A percentile compares a stretch with the other conserved stretches of the same genome.
Conservation (phyloP, 2,888 invertebrate genomes). For the Ariolimax columbianus region DNA sequence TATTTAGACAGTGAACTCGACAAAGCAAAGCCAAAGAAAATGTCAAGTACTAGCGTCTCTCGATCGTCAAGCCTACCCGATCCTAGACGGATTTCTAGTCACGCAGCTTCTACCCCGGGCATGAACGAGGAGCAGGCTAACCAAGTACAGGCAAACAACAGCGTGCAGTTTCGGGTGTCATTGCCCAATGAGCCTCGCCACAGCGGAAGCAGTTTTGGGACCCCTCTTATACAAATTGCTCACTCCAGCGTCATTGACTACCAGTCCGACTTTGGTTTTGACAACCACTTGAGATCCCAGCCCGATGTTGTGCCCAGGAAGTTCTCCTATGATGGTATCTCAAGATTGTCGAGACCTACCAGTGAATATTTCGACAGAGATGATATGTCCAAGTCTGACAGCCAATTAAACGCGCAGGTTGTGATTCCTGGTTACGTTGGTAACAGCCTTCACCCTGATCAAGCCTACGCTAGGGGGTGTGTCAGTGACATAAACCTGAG, state of each 20-base stretch:
- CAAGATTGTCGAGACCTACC: slow-evolving; percentile 37
- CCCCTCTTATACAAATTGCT: slow-evolving; percentile 39
- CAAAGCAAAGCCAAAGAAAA: slow-evolving; percentile 57
- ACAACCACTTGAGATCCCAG: slow-evolving; percentile 33
- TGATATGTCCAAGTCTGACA: slow-evolving; percentile 70
- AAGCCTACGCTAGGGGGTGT: slow-evolving; percentile 52
- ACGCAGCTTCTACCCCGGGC: neutral
- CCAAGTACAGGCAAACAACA: slow-evolving; percentile 41
- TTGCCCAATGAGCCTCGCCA: slow-evolving; percentile 25
- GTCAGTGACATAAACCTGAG: slow-evolving; percentile 57
- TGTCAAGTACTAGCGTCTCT: slow-evolving; percentile 41
- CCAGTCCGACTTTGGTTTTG: neutral
- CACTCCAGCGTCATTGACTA: neutral
- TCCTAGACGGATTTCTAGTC: slow-evolving; percentile 45
- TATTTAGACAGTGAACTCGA: slow-evolving; percentile 71
- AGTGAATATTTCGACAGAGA: slow-evolving; percentile 55
- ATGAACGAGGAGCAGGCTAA: slow-evolving; percentile 18
- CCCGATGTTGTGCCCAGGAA: slow-evolving; percentile 53
- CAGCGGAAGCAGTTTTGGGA: neutral
- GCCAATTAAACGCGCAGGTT: slow-evolving; percentile 62
- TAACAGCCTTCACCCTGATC: slow-evolving; percentile 47
- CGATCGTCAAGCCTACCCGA: slow-evolving; percentile 58
- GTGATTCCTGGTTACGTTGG: slow-evolving; percentile 52
- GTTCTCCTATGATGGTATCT: slow-evolving; percentile 52
- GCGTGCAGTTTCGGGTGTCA: slow-evolving; percentile 40